phyloP scores from a whole-genome alignment of 2,113 vertebrate species.

The Prolemur simus region DNA sequence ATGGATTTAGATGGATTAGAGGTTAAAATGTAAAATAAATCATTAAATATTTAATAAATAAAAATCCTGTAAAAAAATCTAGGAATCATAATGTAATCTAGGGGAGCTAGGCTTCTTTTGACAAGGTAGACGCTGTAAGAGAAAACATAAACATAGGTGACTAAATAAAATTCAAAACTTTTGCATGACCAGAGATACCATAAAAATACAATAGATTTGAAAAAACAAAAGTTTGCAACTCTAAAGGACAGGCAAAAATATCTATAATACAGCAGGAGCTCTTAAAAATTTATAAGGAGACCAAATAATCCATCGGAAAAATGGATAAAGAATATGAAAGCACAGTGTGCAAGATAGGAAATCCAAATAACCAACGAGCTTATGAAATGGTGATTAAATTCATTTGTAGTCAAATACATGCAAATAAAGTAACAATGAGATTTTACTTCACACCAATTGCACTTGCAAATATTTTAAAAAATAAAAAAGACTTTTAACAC shows the following conservation, averaged over 20 bases:
- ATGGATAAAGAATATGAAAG: slow-evolving; percentile 4
- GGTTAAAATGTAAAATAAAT: slow-evolving; percentile 16
- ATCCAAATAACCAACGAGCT: background rate
- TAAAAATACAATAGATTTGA: background rate
- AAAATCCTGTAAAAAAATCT: background rate
- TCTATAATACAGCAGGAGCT: background rate
- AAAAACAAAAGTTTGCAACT: background rate
- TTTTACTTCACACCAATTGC: background rate
- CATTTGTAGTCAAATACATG: background rate
- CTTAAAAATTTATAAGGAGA: background rate
- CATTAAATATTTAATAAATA: background rate
- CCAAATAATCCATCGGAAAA: background rate
- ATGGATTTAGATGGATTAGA: background rate
- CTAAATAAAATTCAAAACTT: slow-evolving; percentile 16
- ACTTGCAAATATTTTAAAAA: background rate
- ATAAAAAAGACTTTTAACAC: background rate
- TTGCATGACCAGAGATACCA: background rate
- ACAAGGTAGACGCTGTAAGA: background rate
- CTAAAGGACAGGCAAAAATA: background rate
- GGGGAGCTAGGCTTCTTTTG: background rate
- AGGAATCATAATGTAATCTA: background rate
- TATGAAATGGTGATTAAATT: background rate
- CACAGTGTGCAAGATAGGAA: background rate
- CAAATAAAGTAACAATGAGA: background rate
- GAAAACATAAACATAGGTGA: background rate